Evolutionary conservation across 2,888 invertebrate genomes (phyloP), one percentile per base, ranked within the genome.

Genomic region (Lasioglossum morio): DNA sequence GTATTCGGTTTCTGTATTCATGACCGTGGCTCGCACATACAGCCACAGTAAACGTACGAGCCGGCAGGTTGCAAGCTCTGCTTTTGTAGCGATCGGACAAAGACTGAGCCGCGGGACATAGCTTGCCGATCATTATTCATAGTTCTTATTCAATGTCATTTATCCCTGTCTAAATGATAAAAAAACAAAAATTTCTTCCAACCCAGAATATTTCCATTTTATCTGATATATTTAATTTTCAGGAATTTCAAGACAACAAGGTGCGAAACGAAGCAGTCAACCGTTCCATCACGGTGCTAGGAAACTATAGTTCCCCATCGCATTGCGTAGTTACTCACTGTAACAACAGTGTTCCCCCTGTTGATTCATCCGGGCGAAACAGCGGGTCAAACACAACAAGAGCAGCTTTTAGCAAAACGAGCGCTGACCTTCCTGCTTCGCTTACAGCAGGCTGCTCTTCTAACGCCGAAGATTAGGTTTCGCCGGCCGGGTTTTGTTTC

Each of bases 331-430:
- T 40, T 70, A n/a, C 69, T n/a, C 69, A 40, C 37, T 40, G 23
- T 40, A 72, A 72, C 43, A 72, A 72, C 46, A 46, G 27, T 27
- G 23, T 14, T 10, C 27, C 37, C 16, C 75, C 81, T 34, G 73
- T 66, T 91, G 89, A 91, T 92, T 91, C 89, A 90, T 91, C 80
- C 69, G 73, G 78, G 27, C 79, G 87, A 88, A 91, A 92, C 88
- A 88, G 84, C 88, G 77, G 87, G 88, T 85, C 87, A 82, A 84
- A 86, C 87, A 88, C 10, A 87, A 77, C 81, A 77, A 12, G n/a
- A 57, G 69, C 63, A 4, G 27, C 40, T 81, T 73, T 79, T 37
- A 30, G 63, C 34, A 10, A 72, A 78, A 77, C 78, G 48, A n/a
- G 48, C 70, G 37, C 53, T 73, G 74, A 81, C 27, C 74, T 40